Evolutionary conservation across 2,797 vertebrate genomes (phyloP).

Genomic region (Peromyscus aztecus): DNA sequence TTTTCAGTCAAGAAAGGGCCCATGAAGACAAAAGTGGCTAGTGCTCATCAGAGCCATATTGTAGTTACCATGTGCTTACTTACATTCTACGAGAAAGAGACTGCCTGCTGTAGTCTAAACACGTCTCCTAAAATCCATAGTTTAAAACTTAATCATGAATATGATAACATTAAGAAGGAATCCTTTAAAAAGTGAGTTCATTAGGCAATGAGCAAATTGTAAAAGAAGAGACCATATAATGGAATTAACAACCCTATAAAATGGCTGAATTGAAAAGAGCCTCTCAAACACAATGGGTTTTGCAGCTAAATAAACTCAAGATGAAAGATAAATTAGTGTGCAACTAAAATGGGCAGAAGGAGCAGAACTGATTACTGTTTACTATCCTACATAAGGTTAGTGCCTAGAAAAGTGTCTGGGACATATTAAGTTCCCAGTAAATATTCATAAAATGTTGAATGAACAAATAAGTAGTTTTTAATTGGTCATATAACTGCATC

Average conservation of each 20-base stretch:
- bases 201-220: not conserved
- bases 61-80: not conserved
- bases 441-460: slow-evolving; percentile 36
- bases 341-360: slow-evolving; percentile 29
- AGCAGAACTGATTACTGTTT: not conserved
- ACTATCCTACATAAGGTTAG: not conserved
- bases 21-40: not conserved
- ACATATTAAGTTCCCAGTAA: not conserved
- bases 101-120: not conserved
- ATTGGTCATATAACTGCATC: slow-evolving; percentile 10
- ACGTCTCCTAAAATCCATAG: not conserved
- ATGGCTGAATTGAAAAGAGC: not conserved
- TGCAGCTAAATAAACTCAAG: not conserved
- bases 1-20: not conserved
- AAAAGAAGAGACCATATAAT: not conserved
- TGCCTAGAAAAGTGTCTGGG: slow-evolving; percentile 14
- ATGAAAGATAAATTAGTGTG: not conserved
- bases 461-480: slow-evolving; percentile 29
- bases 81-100: not conserved
- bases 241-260: not conserved
- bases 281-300: not conserved
- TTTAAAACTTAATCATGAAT: not conserved
- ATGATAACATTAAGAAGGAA: not conserved
- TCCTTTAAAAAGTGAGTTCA: not conserved
- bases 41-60: not conserved